phyloP scores from a whole-genome alignment of 2,113 vertebrate genomes.

The Platichthys stellatus region DNA sequence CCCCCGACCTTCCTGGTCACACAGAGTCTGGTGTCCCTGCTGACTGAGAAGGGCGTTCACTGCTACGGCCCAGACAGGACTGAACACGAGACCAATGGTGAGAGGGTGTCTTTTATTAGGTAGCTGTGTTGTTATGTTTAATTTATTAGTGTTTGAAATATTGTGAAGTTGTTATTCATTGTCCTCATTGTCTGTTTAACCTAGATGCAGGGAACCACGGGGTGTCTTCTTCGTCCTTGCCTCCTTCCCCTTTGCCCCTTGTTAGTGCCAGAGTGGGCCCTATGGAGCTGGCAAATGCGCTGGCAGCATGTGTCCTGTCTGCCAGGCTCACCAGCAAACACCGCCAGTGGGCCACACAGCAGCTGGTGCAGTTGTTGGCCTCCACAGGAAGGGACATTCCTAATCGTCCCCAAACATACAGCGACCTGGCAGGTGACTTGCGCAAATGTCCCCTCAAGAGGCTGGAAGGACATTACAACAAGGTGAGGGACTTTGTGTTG shows the following conservation, averaged over 20 bases:
- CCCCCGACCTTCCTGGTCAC: constrained; percentile 83
- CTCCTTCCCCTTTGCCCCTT: constrained; percentile 68
- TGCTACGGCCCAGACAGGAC: constrained; percentile 69
- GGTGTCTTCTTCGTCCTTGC: constrained; percentile 62
- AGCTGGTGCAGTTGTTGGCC: constrained; percentile 82
- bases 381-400: constrained; percentile 75
- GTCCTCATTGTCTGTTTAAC: constrained; percentile 9
- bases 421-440: constrained; percentile 83
- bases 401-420: constrained; percentile 82
- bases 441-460: constrained; percentile 83
- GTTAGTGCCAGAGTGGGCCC: constrained; percentile 74
- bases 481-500: constrained; percentile 60
- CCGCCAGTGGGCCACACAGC: constrained; percentile 84
- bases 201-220: constrained; percentile 74
- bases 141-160: neutral
- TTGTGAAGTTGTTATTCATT: constrained; percentile 1
- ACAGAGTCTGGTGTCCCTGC: constrained; percentile 83
- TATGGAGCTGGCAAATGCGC: constrained; percentile 84
- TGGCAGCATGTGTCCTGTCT: constrained; percentile 85
- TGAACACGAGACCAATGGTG: constrained; percentile 77
- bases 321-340: constrained; percentile 79
- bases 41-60: constrained; percentile 80
- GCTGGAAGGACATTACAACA: constrained; percentile 85
- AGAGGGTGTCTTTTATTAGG: constrained; percentile 5
- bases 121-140: neutral